phyloP scores from a whole-genome alignment of 2,797 vertebrate species.

The Steatocranus sp. region DNA sequence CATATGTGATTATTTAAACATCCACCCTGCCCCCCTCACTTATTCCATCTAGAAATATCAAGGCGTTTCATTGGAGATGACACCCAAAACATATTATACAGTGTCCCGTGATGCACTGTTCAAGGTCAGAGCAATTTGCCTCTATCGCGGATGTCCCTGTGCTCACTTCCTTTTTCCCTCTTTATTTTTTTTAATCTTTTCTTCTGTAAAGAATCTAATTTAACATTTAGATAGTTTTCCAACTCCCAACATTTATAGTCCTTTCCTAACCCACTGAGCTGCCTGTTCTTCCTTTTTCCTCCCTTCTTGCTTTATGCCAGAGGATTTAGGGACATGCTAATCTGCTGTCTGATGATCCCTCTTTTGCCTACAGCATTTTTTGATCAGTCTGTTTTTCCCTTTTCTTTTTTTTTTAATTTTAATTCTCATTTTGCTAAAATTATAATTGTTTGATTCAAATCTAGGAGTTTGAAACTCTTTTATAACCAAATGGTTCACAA shows the following conservation, averaged over 20 bases:
- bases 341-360: conserved; percentile 26
- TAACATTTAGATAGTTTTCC: conserved; percentile 44
- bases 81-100: conserved; percentile 84
- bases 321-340: conserved; percentile 39
- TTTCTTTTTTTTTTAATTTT: fast-evolving
- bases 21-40: conserved; percentile 72
- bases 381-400: conserved; percentile 51
- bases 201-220: conserved; percentile 40
- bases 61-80: conserved; percentile 84
- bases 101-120: conserved; percentile 83
- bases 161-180: conserved; percentile 37
- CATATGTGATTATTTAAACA: conserved; percentile 69
- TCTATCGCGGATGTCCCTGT: conserved; percentile 66
- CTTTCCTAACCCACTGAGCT: conserved; percentile 51
- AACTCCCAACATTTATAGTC: conserved; percentile 25
- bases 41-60: conserved; percentile 86
- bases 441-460: not conserved
- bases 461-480: not conserved
- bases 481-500: not conserved
- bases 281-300: conserved; percentile 11
- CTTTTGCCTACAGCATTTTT: conserved; percentile 45
- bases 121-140: conserved; percentile 81
- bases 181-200: not conserved
- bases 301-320: conserved; percentile 35
- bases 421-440: not conserved